Conservation (phyloP, 92 coral and sea anemone genomes). For the Epizoanthus illoricatus region DNA sequence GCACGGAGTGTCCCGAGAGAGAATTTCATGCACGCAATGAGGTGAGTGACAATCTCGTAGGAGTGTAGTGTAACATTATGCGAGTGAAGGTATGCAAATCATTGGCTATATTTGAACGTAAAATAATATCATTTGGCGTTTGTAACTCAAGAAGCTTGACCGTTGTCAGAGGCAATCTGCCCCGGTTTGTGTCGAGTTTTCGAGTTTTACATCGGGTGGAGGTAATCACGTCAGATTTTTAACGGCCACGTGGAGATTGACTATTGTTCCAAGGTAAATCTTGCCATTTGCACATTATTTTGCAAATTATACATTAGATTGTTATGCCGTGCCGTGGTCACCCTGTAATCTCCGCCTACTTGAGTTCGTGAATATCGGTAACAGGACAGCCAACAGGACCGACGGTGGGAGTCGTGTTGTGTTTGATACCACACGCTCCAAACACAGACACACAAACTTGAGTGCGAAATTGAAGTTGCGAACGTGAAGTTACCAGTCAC, state of each 20-base stretch:
- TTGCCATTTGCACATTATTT: not conserved
- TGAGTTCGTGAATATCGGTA: conserved; percentile 24
- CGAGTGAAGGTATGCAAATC: conserved; percentile 38
- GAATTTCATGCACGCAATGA: conserved; percentile 35
- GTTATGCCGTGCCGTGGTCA: conserved; percentile 15
- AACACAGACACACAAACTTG: not conserved
- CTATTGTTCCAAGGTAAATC: conserved; percentile 3
- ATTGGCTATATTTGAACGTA: conserved; percentile 43
- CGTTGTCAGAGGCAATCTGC: conserved; percentile 40
- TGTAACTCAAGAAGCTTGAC: conserved; percentile 43
- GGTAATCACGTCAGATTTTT: conserved; percentile 16
- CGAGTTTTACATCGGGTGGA: not conserved
- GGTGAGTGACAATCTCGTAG: conserved; percentile 33
- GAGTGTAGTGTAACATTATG: conserved; percentile 38
- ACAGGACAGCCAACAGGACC: conserved; percentile 10
- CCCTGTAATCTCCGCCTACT: conserved; percentile 23
- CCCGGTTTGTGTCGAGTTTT: conserved; percentile 17
- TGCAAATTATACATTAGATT: not conserved
- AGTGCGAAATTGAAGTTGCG: not conserved
- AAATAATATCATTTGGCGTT: conserved; percentile 44
- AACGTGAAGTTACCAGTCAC: not conserved
- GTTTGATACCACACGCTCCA: not conserved
- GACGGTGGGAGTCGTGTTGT: conserved; percentile 4
- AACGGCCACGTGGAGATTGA: not conserved
- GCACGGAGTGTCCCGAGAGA: not conserved